Percentiles rank a stretch among this genome's conserved stretches.
These are phyloP conservation scores for Diglossa cyanea DNA, from an alignment of 2,797 vertebrate species.

Conservation along the genomic window DNA sequence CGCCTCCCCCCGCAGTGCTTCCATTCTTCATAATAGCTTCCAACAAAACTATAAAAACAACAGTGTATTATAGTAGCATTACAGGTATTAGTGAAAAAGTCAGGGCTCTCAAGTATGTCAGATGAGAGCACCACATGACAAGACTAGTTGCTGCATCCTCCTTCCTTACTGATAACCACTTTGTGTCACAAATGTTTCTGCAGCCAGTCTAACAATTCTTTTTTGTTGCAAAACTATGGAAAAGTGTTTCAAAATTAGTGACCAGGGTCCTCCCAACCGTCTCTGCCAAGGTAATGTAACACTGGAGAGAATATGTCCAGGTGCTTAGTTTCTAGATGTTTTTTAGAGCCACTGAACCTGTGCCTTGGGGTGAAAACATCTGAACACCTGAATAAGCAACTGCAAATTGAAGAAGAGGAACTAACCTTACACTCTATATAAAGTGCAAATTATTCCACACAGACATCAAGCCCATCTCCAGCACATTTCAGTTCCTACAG, in stretches of 20 bases:
- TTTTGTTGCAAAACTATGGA: rapidly evolving
- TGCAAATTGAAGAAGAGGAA: neutral
- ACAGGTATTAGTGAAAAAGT: neutral
- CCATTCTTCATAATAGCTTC: slow-evolving; percentile 89
- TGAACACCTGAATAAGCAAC: neutral
- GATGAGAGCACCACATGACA: neutral
- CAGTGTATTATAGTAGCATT: neutral
- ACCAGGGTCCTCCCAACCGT: neutral
- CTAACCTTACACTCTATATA: neutral
- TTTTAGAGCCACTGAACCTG: neutral
- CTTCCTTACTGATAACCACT: neutral
- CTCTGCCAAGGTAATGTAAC: neutral
- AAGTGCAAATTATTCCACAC: neutral
- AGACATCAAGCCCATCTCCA: neutral
- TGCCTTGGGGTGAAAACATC: neutral
- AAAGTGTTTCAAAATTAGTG: neutral
- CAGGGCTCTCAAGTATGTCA: neutral
- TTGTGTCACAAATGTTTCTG: neutral
- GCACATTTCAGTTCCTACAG: neutral
- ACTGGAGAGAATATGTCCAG: neutral
- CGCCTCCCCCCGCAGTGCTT: slow-evolving; percentile 81
- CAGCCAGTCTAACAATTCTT: neutral
- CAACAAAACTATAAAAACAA: slow-evolving; percentile 81
- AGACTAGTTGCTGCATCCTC: neutral
- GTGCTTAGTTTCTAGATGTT: neutral